phyloP scores from a whole-genome alignment of 2,888 invertebrate genomes.

The Phyllotreta striolata region DNA sequence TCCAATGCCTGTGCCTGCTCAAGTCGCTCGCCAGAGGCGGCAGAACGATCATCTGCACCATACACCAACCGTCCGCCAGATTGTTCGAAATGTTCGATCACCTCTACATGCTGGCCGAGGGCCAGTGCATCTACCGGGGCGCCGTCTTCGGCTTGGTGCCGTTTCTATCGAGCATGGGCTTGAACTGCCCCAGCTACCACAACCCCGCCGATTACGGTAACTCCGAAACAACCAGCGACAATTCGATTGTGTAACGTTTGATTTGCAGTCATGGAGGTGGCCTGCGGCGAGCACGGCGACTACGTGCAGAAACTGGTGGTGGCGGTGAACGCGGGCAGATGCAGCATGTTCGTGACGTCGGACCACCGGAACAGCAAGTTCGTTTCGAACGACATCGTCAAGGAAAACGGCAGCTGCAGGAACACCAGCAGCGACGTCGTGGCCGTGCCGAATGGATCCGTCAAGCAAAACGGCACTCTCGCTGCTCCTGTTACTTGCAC shows the following conservation, averaged over 20 bases:
- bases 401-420: conserved; percentile 59
- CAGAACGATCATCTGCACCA: conserved; percentile 93
- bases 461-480: conserved; percentile 53
- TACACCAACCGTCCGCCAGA: conserved; percentile 95
- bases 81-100: conserved; percentile 96
- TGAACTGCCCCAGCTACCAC: conserved; percentile 93
- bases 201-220: conserved; percentile 96
- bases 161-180: conserved; percentile 83
- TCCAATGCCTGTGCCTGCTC: conserved; percentile 82
- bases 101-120: conserved; percentile 89
- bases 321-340: conserved; percentile 83
- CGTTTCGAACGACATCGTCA: conserved; percentile 68
- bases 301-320: conserved; percentile 84
- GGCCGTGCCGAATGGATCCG: conserved; percentile 54
- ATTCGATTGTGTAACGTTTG: conserved; percentile 22
- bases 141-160: conserved; percentile 84
- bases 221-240: conserved; percentile 10
- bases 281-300: conserved; percentile 93
- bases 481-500: conserved; percentile 63
- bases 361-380: conserved; percentile 56
- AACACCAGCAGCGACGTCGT: conserved; percentile 47
- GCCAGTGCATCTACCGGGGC: conserved; percentile 93
- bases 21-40: conserved; percentile 88
- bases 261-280: conserved; percentile 89
- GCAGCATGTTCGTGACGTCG: conserved; percentile 67